A percentile compares a stretch with the other conserved stretches of the same genome.
These are phyloP conservation scores for Lithobates sylvaticus DNA, from an alignment of 2,797 vertebrate species.

Conservation along the genomic window DNA sequence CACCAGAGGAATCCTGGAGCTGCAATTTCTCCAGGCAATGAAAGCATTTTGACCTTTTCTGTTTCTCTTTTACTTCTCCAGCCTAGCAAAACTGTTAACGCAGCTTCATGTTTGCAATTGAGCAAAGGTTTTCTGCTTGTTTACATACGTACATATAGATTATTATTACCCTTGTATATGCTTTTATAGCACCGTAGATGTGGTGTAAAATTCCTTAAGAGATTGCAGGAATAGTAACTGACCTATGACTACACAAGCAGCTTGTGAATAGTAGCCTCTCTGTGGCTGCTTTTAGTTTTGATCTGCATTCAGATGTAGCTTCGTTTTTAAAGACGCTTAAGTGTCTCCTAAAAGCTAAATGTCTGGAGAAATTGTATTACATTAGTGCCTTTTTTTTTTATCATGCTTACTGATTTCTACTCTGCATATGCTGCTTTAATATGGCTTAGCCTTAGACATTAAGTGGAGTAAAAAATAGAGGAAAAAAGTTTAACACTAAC, in stretches of 20 bases:
- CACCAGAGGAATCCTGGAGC: no score
- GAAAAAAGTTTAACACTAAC: no score
- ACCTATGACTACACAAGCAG: not conserved
- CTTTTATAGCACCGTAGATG: not conserved
- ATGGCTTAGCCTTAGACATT: not conserved
- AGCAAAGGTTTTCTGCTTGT: not conserved
- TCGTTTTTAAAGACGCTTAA: not conserved
- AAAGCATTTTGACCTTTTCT: no score
- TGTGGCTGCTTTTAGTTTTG: not conserved
- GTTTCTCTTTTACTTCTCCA: no score
- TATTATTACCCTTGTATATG: not conserved
- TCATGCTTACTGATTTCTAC: not conserved
- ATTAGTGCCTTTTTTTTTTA: not conserved
- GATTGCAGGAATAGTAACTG: not conserved
- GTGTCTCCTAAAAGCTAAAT: not conserved
- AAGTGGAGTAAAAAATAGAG: not conserved
- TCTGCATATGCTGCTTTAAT: not conserved
- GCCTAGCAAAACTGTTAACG: not conserved
- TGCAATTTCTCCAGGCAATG: no score
- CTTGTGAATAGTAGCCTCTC: not conserved
- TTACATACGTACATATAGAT: not conserved
- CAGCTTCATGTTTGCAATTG: not conserved
- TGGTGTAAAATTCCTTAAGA: no score
- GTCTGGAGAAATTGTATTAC: not conserved
- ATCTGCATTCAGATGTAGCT: not conserved